Percentiles rank a stretch among this genome's conserved stretches.
These are phyloP conservation scores for Galago senegalensis DNA, from an alignment of 2,797 vertebrate species.

Conservation along the genomic window DNA sequence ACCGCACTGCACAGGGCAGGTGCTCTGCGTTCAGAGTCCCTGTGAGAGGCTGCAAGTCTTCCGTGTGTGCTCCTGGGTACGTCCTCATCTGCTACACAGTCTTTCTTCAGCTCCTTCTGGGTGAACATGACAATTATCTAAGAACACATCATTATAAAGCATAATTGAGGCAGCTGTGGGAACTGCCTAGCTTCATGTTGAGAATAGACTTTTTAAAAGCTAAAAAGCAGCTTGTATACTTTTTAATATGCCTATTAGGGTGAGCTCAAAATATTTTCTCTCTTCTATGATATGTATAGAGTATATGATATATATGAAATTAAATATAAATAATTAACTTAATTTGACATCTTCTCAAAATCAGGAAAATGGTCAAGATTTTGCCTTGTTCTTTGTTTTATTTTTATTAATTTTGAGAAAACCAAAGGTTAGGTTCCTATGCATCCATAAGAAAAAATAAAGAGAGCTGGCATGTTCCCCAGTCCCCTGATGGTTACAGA, in stretches of 20 bases:
- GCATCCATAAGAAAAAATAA: background rate
- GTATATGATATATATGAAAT: background rate
- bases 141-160: no score
- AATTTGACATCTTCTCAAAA: background rate
- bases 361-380: background rate
- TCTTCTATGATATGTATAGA: background rate
- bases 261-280: background rate
- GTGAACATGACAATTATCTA: background rate
- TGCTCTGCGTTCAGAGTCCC: rapidly evolving
- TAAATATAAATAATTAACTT: background rate
- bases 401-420: background rate
- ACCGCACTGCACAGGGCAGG: background rate
- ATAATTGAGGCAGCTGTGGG: rapidly evolving
- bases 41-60: rapidly evolving
- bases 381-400: background rate
- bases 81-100: no score
- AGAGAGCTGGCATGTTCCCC: background rate
- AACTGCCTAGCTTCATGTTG: background rate
- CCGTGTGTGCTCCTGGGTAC: rapidly evolving
- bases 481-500: background rate
- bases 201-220: background rate
- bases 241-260: no score
- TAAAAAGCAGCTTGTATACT: background rate
- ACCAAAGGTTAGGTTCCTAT: background rate
- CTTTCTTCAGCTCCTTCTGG: background rate